phyloP scores from a whole-genome alignment of 2,113 vertebrate species.

The Struthidea cinerea region DNA sequence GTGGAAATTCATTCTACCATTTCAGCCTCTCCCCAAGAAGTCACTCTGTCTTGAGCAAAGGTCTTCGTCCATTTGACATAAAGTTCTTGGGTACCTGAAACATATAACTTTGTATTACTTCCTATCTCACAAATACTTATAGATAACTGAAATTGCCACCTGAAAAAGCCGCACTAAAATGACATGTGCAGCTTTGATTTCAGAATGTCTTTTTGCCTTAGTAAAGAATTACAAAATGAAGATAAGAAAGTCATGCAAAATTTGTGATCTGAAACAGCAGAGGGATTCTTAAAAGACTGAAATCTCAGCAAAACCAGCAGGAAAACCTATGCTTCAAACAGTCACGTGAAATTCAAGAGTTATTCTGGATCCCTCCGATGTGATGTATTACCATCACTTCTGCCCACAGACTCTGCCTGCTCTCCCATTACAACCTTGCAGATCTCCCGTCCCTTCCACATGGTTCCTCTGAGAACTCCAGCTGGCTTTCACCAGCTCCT shows the following conservation, averaged over 20 bases:
- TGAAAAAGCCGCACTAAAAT: neutral
- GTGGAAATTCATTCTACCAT: neutral
- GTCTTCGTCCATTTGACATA: neutral
- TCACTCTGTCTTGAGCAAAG: neutral
- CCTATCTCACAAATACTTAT: neutral
- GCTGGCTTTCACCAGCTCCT: neutral
- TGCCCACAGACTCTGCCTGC: neutral
- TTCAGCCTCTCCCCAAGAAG: neutral
- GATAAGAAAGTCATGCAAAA: neutral
- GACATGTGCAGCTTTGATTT: neutral
- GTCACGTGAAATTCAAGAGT: neutral
- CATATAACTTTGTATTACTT: neutral
- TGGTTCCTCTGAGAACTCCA: neutral
- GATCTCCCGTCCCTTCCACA: neutral
- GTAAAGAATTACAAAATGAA: neutral
- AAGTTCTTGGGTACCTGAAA: neutral
- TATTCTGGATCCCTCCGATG: neutral
- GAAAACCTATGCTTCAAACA: neutral
- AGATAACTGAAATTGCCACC: neutral
- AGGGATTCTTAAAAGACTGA: neutral
- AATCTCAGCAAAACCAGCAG: neutral
- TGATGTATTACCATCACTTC: neutral
- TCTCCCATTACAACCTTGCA: accelerated
- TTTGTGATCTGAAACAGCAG: neutral
- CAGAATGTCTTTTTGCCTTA: neutral